Evolutionary conservation across 2,888 invertebrate genomes (phyloP).

Genomic region (Mesorhabditis spiculigera): DNA sequence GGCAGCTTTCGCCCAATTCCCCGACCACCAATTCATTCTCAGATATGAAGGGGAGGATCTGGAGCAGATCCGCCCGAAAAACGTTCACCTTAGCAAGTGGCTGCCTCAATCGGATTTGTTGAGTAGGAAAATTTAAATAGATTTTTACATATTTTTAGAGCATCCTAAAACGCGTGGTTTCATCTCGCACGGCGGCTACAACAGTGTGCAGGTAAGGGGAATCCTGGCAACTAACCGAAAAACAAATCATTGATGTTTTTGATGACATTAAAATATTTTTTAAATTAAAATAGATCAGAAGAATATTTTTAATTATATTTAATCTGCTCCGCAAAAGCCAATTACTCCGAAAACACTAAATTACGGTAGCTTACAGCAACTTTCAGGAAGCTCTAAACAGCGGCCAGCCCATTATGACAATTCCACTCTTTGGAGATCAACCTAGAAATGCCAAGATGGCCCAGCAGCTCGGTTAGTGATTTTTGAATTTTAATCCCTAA

Average conservation of each 20-base stretch:
- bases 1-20: conserved; percentile 24
- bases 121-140: too few relatives aligned
- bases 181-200: conserved; percentile 73
- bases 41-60: conserved; percentile 30
- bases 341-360: too few relatives aligned
- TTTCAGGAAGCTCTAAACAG: conserved; percentile 32
- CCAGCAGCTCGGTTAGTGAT: too few relatives aligned
- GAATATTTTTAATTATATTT: too few relatives aligned
- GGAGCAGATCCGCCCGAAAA: conserved; percentile 18
- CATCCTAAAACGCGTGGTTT: conserved; percentile 72
- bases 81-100: conserved; percentile 40
- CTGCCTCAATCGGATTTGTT: conserved; percentile 43
- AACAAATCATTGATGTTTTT: too few relatives aligned
- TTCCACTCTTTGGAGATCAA: conserved; percentile 41
- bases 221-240: too few relatives aligned
- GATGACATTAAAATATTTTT: too few relatives aligned
- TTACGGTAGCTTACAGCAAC: too few relatives aligned
- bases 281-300: too few relatives aligned
- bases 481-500: too few relatives aligned
- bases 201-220: conserved; percentile 72
- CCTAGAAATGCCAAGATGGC: conserved; percentile 40
- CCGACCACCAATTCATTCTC: conserved; percentile 37
- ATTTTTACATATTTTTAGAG: conserved; percentile 25
- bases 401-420: conserved; percentile 36
- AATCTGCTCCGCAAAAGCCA: too few relatives aligned